These are phyloP conservation scores for Hylyphantes graminicola DNA, from an alignment of 1,140 invertebrate genomes.

Conservation along the genomic window DNA sequence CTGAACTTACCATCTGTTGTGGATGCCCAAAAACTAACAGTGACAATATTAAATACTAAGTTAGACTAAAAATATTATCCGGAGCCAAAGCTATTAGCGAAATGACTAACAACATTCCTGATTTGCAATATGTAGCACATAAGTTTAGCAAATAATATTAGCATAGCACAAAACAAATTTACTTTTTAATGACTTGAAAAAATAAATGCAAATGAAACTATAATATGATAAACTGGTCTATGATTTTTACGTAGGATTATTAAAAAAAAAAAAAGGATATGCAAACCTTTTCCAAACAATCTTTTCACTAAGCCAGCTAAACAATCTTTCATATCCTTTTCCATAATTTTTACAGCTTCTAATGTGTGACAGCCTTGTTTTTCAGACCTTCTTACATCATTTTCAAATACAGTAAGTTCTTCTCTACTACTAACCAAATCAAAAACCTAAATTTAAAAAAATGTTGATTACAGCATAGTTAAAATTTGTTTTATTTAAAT, in stretches of 20 bases:
- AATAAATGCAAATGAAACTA: background rate
- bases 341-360: constrained; percentile 88
- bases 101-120: too few relatives aligned
- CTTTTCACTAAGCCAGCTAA: constrained; percentile 79
- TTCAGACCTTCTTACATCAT: constrained; percentile 73
- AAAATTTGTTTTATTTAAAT: background rate
- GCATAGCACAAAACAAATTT: background rate
- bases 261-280: background rate
- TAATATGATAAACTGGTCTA: background rate
- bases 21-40: too few relatives aligned
- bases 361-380: constrained; percentile 90
- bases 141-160: too few relatives aligned
- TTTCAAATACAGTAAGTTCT: constrained; percentile 68
- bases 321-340: constrained; percentile 85
- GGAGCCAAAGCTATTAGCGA: too few relatives aligned
- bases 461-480: background rate
- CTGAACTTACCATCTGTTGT: too few relatives aligned
- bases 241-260: background rate
- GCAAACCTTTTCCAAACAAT: constrained; percentile 84
- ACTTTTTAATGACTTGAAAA: background rate
- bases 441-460: constrained; percentile 58
- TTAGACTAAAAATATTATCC: too few relatives aligned
- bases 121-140: too few relatives aligned
- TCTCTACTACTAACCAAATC: constrained; percentile 61
- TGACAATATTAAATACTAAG: too few relatives aligned